phyloP scores from a whole-genome alignment of 2,888 invertebrate genomes.

The Scrobipalpa atriplicella region DNA sequence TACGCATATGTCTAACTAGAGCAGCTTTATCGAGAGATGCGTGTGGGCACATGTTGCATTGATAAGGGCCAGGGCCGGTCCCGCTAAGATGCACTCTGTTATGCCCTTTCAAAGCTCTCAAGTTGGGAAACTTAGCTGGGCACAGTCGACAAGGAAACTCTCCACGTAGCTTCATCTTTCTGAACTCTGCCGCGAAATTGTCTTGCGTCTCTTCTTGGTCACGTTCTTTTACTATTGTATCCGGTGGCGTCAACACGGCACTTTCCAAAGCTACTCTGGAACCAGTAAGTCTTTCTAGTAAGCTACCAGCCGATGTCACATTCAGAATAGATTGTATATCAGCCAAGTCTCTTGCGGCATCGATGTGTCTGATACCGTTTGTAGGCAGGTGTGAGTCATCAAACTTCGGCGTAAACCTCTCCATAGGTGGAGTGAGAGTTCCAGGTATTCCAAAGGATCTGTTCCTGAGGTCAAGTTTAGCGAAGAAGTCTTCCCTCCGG shows the following conservation, averaged over 20 bases:
- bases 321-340: slow-evolving; percentile 93
- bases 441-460: slow-evolving; percentile 82
- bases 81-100: slow-evolving; percentile 93
- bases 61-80: slow-evolving; percentile 90
- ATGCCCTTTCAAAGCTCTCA: slow-evolving; percentile 95
- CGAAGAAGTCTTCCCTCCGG: slow-evolving; percentile 90
- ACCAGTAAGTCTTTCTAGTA: slow-evolving; percentile 84
- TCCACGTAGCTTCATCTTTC: slow-evolving; percentile 94
- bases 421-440: slow-evolving; percentile 72
- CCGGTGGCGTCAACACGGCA: slow-evolving; percentile 71
- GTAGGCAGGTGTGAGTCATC: slow-evolving; percentile 65
- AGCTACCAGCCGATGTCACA: slow-evolving; percentile 87
- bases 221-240: slow-evolving; percentile 67
- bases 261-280: slow-evolving; percentile 70
- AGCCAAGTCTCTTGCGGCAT: slow-evolving; percentile 89
- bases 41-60: slow-evolving; percentile 97
- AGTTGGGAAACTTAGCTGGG: slow-evolving; percentile 92
- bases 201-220: slow-evolving; percentile 89
- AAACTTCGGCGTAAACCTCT: slow-evolving; percentile 68
- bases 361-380: slow-evolving; percentile 75
- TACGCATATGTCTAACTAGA: slow-evolving; percentile 94
- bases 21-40: slow-evolving; percentile 95
- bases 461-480: slow-evolving; percentile 89
- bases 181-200: slow-evolving; percentile 91
- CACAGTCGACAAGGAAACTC: slow-evolving; percentile 97